Percentiles rank a stretch among this genome's conserved stretches.
Conservation (phyloP, 2,888 invertebrate species). For the Brachypterus glaber region DNA sequence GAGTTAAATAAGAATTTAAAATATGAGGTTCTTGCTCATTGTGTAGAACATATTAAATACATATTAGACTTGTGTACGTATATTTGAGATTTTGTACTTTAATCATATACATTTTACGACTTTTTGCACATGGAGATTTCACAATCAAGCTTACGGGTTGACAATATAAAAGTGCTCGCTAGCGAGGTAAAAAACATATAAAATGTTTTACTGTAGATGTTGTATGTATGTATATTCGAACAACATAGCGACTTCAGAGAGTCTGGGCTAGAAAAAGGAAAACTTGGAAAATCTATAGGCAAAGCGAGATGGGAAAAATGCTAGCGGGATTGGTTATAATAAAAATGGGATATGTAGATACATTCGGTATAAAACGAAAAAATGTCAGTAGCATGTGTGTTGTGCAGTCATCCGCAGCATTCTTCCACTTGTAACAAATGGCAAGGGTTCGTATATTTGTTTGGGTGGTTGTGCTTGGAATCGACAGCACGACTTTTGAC, state of each 20-base stretch:
- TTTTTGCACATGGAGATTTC: constrained; percentile 19
- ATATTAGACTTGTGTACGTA: background rate
- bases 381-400: constrained; percentile 39
- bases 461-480: constrained; percentile 26
- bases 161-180: constrained; percentile 23
- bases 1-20: too few relatives aligned
- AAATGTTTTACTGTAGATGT: constrained; percentile 27
- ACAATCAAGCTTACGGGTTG: constrained; percentile 21
- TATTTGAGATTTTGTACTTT: constrained; percentile 14
- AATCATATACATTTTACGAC: constrained; percentile 17
- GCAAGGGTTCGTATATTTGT: constrained; percentile 16
- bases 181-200: constrained; percentile 24
- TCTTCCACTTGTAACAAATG: constrained; percentile 18
- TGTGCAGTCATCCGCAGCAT: constrained; percentile 26
- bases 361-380: constrained; percentile 39
- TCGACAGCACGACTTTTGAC: constrained; percentile 36
- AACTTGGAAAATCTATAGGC: constrained; percentile 30
- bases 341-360: constrained; percentile 42
- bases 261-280: constrained; percentile 23
- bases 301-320: constrained; percentile 32
- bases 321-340: constrained; percentile 40
- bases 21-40: too few relatives aligned
- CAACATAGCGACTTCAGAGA: constrained; percentile 26
- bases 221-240: constrained; percentile 28
- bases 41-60: constrained; percentile 3